Conservation (phyloP, 2,797 vertebrate genomes). For the Urocyon cinereoargenteus region DNA sequence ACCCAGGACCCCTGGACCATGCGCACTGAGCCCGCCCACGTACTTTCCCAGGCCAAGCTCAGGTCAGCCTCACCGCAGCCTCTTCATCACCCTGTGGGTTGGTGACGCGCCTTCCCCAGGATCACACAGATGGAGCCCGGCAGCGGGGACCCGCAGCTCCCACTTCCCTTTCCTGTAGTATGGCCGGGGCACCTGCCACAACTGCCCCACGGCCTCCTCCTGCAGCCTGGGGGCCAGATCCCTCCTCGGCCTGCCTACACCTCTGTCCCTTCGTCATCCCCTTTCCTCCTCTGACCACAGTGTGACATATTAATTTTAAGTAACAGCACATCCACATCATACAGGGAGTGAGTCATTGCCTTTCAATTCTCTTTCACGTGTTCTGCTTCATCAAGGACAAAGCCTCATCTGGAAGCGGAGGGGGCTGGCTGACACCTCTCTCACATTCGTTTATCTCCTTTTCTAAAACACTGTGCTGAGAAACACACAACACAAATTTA, state of each 20-base stretch:
- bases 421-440: neutral
- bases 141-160: neutral
- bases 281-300: neutral
- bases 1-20: too few species aligned
- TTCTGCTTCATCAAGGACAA: neutral
- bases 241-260: neutral
- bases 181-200: neutral
- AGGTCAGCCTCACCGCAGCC: neutral
- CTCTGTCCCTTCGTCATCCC: neutral
- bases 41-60: neutral
- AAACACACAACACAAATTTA: neutral
- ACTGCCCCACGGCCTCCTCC: neutral
- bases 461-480: neutral
- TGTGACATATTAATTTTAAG: neutral
- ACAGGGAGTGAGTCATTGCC: neutral
- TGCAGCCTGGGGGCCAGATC: neutral
- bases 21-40: accelerated
- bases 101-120: neutral
- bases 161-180: neutral
- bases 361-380: neutral
- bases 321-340: neutral
- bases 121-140: neutral
- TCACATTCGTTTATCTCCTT: neutral
- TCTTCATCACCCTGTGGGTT: neutral
- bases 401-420: neutral